Conservation (phyloP, 2,888 invertebrate species). For the Adelognathus sp. region DNA sequence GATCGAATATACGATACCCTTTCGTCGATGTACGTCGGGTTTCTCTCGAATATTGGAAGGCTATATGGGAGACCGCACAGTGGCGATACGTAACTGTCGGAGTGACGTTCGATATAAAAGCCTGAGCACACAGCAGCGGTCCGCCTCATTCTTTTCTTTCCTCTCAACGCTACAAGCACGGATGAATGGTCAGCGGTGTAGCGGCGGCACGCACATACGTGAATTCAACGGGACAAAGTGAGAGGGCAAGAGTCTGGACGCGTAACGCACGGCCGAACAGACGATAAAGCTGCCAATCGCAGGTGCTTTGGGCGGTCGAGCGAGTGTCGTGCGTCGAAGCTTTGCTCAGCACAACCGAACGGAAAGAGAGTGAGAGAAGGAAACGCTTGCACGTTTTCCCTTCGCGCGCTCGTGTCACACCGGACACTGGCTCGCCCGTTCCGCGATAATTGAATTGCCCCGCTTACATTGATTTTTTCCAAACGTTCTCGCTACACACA, state of each 20-base stretch:
- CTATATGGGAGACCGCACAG: conserved; percentile 46
- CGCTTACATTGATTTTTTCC: conserved; percentile 52
- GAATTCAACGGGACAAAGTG: conserved; percentile 16
- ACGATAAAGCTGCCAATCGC: conserved; percentile 58
- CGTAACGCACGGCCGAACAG: background rate
- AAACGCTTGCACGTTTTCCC: background rate
- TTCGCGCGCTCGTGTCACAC: conserved; percentile 14
- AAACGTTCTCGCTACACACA: conserved; percentile 4
- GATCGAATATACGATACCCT: background rate
- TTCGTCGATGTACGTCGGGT: background rate
- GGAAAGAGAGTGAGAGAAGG: conserved; percentile 2
- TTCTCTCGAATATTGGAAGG: conserved; percentile 6
- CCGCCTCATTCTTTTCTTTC: background rate
- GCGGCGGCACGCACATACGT: background rate
- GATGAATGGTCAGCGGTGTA: background rate
- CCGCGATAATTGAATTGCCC: conserved; percentile 48
- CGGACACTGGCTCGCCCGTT: conserved; percentile 19
- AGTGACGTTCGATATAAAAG: conserved; percentile 66
- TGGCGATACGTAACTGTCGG: conserved; percentile 72
- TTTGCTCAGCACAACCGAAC: conserved; percentile 17
- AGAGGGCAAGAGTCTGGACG: conserved; percentile 4
- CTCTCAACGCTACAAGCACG: background rate
- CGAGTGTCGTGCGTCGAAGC: conserved; percentile 1
- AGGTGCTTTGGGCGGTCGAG: conserved; percentile 48
- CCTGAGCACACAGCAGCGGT: conserved; percentile 15